Percentiles rank a stretch among this genome's conserved stretches.
phyloP scores from a whole-genome alignment of 2,113 vertebrate species.

The Trochalopteron elliotii region DNA sequence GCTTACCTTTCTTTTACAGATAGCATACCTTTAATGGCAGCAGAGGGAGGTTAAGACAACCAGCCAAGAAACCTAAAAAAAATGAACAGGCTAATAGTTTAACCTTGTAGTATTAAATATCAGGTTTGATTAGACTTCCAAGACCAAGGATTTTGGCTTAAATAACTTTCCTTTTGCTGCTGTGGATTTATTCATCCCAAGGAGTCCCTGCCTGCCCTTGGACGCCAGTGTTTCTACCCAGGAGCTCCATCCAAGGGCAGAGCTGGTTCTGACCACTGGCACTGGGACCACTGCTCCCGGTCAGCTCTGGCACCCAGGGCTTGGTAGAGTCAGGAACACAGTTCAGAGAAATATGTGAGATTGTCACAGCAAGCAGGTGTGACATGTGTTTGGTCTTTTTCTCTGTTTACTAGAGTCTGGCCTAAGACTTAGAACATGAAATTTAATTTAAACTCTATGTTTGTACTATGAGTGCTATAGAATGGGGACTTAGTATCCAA shows the following conservation, averaged over 20 bases:
- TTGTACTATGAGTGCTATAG: not conserved
- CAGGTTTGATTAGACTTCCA: not conserved
- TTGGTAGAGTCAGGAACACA: not conserved
- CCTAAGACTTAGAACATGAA: not conserved
- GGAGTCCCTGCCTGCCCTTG: not conserved
- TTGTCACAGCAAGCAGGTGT: not conserved
- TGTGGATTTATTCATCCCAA: not conserved
- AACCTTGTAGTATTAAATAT: not conserved
- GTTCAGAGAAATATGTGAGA: not conserved
- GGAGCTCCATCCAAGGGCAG: not conserved
- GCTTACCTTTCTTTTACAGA: not conserved
- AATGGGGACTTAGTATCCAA: not conserved
- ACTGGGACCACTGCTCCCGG: not conserved
- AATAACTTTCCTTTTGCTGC: not conserved
- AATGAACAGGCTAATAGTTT: not conserved
- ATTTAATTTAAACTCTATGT: not conserved
- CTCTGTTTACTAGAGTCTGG: not conserved
- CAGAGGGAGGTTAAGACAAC: not conserved
- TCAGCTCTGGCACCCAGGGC: not conserved
- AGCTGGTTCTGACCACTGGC: accelerated
- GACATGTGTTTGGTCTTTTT: not conserved
- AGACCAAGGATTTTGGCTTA: not conserved
- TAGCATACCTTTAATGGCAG: not conserved
- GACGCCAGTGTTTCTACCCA: not conserved
- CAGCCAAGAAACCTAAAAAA: not conserved